Evolutionary conservation across 1,140 invertebrate genomes (phyloP), one percentile per base, ranked within the genome.

Genomic region (Papilio aristodemus): DNA sequence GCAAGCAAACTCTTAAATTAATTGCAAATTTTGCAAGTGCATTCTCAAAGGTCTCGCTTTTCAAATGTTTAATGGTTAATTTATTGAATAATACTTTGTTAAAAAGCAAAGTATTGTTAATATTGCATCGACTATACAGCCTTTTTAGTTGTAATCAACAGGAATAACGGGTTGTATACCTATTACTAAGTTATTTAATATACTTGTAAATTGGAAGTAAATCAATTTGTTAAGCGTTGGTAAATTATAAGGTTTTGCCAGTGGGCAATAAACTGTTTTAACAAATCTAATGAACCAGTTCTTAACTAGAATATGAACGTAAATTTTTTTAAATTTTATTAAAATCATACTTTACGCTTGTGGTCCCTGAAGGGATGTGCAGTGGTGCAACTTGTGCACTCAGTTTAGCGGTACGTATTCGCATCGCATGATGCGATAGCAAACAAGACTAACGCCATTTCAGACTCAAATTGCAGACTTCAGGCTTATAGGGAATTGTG

Each of bases 221-320:
- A 54, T 54, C 10, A 54, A 54, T 54, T 54, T 54, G 46, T 54
- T 54, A 25, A 54, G 22, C 19, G 46, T 50, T 10, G 8, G 46
- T 11, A 50, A 50, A 50, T 50, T 22, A 46, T 46, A 17, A 19
- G 43, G 43, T 54, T 19, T 54, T 19, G 46, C 19, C 46, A 22
- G 4, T 54, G 9, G 11, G 9, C 10, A 54, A 54, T 54, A 54
- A 54, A 54, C 17, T 32, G 27, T 32, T 6, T 9, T 11, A 13
- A 17, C 8, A n/a, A 22, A 22, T 11, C 10, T 54, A 13, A 22
- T 25, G 3, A 13, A 54, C 5, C 46, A 1, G 11, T 19, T 54
- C 22, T 22, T 2, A 32, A 32, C 27, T 32, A 32, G 2, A 32
- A 32, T 32, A 32, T 3, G n/a, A n/a, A n/a, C n/a, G n/a, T n/a